A percentile compares a stretch with the other conserved stretches of the same genome.
phyloP scores from a whole-genome alignment of 2,113 vertebrate genomes.

The Lagopus leucura region DNA sequence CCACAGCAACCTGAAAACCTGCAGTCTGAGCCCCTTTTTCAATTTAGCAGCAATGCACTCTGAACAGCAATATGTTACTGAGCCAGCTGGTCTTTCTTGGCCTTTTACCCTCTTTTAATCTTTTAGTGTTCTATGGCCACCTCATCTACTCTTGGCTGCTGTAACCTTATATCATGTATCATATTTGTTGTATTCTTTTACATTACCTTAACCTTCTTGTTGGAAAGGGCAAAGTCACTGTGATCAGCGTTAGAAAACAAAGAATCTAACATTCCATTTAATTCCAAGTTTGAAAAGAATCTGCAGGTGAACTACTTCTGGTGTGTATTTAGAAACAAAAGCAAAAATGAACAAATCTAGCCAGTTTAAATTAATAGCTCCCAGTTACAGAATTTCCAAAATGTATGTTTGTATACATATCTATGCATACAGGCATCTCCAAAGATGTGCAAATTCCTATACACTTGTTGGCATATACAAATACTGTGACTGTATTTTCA shows the following conservation, averaged over 20 bases:
- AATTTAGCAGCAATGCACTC: constrained; percentile 41
- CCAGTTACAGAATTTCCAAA: not conserved
- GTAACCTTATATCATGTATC: not conserved
- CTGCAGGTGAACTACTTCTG: not conserved
- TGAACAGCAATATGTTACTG: not conserved
- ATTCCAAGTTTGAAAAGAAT: not conserved
- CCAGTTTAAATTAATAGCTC: not conserved
- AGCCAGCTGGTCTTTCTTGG: constrained; percentile 23
- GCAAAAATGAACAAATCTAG: not conserved
- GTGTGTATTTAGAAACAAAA: not conserved
- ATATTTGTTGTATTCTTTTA: not conserved
- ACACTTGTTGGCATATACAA: not conserved
- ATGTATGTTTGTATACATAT: no score
- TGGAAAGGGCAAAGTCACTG: not conserved
- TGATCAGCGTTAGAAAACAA: not conserved
- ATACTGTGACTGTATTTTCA: not conserved
- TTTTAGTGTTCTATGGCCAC: not conserved
- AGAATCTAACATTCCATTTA: not conserved
- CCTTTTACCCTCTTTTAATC: constrained; percentile 49
- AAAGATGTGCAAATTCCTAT: fast-evolving
- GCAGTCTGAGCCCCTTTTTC: constrained; percentile 6
- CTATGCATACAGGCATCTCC: not conserved
- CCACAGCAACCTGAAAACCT: not conserved
- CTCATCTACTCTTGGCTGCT: not conserved
- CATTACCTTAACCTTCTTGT: not conserved